Evolutionary conservation across 2,888 invertebrate species (phyloP), one percentile per base, ranked within the genome.

Genomic region (Ernsta delagoae): DNA sequence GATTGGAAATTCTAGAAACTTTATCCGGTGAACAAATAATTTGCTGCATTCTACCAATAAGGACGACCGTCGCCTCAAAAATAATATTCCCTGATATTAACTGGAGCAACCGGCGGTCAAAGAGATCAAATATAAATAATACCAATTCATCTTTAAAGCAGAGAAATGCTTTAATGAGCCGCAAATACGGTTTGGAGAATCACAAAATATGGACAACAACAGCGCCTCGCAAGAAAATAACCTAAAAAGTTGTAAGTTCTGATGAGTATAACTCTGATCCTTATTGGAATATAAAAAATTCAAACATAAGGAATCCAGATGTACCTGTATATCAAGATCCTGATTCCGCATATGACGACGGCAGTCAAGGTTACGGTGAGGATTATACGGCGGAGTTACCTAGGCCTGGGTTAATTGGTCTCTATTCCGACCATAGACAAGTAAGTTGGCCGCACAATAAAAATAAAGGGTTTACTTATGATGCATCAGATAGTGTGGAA

Each of bases 261-360:
- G 80, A 87, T 24, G 74, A 75, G 12, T 86, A 85, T 61, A 77
- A 89, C 39, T 77, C 80, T 45, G 92, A 93, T 74, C 92, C 92
- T 1, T 93, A 92, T 72, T 89, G 84, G 84, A 93, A 93, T 76
- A 83, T 92, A 8, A 92, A 90, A 78, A 87, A 83, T 72, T 71
- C 77, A 4, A 85, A 86, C 67, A 78, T 83, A 24, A 78, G 81
- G 65, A 78, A 77, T 34, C 77, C 77, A 7, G 72, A 79, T 67
- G 75, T 68, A 59, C 74, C 70, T 60, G 74, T 12, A 41, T 63
- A 64, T 70, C 62, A 75, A 73, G 43, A 73, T 74, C 41, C 70
- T 16, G 73, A 72, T 60, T 71, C 76, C 11, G 81, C 79, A 71
- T 78, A 83, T 59, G 79, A 85, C 59, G 83, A 84, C 43, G 78